These are phyloP conservation scores for Menura novaehollandiae DNA, from an alignment of 2,113 vertebrate genomes.

Conservation along the genomic window DNA sequence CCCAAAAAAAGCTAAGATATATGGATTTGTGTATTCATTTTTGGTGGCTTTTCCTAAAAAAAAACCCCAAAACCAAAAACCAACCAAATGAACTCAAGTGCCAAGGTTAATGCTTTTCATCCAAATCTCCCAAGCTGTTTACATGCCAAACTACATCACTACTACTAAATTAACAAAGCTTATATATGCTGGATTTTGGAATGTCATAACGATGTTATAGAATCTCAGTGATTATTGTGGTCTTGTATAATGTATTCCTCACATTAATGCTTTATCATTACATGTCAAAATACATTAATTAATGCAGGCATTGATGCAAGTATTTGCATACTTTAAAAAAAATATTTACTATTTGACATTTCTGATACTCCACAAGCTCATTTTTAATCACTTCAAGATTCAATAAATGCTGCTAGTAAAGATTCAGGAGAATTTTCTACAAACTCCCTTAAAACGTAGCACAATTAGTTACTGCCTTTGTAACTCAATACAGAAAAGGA, in stretches of 20 bases:
- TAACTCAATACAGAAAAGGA: background rate
- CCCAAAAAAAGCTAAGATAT: background rate
- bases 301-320: background rate
- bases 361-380: background rate
- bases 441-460: background rate
- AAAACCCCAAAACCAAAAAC: background rate
- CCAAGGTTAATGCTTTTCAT: background rate
- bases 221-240: background rate
- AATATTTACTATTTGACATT: background rate
- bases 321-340: background rate
- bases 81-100: background rate
- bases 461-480: background rate
- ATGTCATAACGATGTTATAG: conserved; percentile 24
- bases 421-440: background rate
- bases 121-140: conserved; percentile 22
- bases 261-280: background rate
- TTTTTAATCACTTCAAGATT: background rate
- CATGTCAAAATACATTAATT: conserved; percentile 16
- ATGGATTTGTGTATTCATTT: background rate
- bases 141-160: conserved; percentile 33
- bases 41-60: background rate
- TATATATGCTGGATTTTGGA: conserved; percentile 18
- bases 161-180: conserved; percentile 21
- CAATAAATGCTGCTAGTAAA: background rate
- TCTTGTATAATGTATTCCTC: conserved; percentile 12